Base-by-base conservation (phyloP, 1,140 invertebrate species). In the Hypothenemus hampei region DNA sequence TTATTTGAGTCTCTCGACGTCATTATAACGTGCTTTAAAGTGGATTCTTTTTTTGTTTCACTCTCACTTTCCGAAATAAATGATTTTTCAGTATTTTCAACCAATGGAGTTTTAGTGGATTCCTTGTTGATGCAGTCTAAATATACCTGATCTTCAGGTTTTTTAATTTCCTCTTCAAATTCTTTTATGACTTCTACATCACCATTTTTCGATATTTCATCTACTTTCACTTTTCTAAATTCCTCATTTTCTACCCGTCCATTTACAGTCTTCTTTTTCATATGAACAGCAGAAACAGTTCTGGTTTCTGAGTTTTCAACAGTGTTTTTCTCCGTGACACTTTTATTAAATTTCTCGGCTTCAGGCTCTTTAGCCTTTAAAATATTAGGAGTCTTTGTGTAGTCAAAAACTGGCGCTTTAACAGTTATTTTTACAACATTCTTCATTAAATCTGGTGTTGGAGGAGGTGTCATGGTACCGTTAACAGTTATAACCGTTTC, bases 401-500 rank as follows among this genome's bases (percentile, higher is more conserved):
- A 57, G 23, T 57, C 55, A 45, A 57, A 57, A 20, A 51, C 2
- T 6, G 22, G n/a, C n/a, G 40, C 23, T 19, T 48, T 45, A 4
- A 4, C 19, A 37, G 19, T 49, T 21, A 51, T 44, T 50, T 56
- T 23, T 47, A 46, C 16, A 49, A 31, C 26, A 60, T 31, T 31
- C 26, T 31, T 31, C 26, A 3, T n/a, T 46, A 52, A 51, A n/a
- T 65, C 60, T 1, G 64, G 66, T 7, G 66, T 64, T 2, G 65
- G 65, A 21, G 66, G 68, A 6, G 66, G 66, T 1, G 66, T 64
- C 7, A 65, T 23, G n/a, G n/a, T n/a, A n/a, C n/a, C n/a, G n/a
- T n/a, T n/a, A n/a, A n/a, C 26, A 31, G 26, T 31, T 31, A 31
- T 11, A 3, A 31, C 3, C 10, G 13, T 31, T 11, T 31, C 1